phyloP scores from a whole-genome alignment of 2,888 invertebrate genomes.

The Aethes cnicana region DNA sequence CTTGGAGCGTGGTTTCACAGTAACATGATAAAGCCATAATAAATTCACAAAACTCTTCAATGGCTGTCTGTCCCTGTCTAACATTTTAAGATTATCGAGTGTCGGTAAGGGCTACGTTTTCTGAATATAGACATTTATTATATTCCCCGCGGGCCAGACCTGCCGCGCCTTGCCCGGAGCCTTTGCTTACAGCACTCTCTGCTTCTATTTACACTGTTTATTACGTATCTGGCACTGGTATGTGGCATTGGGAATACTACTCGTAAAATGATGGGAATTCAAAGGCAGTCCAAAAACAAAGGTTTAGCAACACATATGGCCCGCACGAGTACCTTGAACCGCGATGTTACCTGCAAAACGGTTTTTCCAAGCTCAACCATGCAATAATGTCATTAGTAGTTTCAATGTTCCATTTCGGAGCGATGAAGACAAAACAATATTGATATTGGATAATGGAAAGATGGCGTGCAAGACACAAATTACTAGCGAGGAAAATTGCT shows the following conservation, averaged over 20 bases:
- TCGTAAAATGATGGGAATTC: no score
- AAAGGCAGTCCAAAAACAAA: no score
- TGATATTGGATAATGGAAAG: slow-evolving; percentile 80
- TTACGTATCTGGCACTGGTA: no score
- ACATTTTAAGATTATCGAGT: slow-evolving; percentile 29
- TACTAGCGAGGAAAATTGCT: slow-evolving; percentile 69
- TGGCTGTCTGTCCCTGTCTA: slow-evolving; percentile 13
- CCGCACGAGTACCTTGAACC: slow-evolving; percentile 9
- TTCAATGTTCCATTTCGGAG: slow-evolving; percentile 63
- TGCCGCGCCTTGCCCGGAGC: slow-evolving; percentile 14
- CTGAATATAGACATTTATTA: slow-evolving; percentile 29
- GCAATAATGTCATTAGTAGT: slow-evolving; percentile 71
- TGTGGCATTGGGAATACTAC: no score
- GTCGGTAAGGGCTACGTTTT: slow-evolving; percentile 23
- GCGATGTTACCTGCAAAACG: slow-evolving; percentile 16
- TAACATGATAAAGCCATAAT: slow-evolving; percentile 45
- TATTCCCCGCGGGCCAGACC: slow-evolving; percentile 23
- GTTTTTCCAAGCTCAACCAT: slow-evolving; percentile 52
- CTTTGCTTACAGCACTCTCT: slow-evolving; percentile 16
- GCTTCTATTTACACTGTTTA: slow-evolving; percentile 10
- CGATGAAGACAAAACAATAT: slow-evolving; percentile 78
- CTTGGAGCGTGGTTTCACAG: slow-evolving; percentile 53
- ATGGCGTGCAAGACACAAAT: slow-evolving; percentile 73
- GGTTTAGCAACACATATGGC: neutral
- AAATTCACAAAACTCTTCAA: slow-evolving; percentile 26